Percentiles rank a stretch among this genome's conserved stretches.
Conservation (phyloP, 2,888 invertebrate species). For the Rotaria socialis region DNA sequence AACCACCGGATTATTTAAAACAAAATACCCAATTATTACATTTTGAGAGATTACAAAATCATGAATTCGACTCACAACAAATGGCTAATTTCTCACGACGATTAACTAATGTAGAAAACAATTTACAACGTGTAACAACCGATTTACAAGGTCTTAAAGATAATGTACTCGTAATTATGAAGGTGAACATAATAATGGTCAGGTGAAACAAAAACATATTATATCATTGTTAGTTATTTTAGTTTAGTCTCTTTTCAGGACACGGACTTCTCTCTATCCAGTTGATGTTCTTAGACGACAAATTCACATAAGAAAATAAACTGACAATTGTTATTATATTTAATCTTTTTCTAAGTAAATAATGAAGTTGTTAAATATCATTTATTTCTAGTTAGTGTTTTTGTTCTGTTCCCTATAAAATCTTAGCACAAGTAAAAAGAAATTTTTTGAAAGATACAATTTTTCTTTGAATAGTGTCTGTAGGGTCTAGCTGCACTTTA, state of each 20-base stretch:
- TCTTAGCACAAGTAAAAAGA: slow-evolving; percentile 48
- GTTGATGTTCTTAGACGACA: slow-evolving; percentile 84
- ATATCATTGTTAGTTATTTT: background rate
- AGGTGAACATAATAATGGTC: too few relatives aligned
- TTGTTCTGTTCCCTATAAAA: slow-evolving; percentile 71
- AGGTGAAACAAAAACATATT: too few relatives aligned
- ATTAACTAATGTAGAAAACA: too few relatives aligned
- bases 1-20: too few relatives aligned
- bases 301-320: slow-evolving; percentile 68
- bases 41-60: too few relatives aligned
- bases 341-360: slow-evolving; percentile 65
- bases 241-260: slow-evolving; percentile 68
- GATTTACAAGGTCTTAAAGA: too few relatives aligned
- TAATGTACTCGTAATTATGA: too few relatives aligned
- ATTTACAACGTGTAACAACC: too few relatives aligned
- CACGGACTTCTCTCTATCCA: slow-evolving; percentile 76
- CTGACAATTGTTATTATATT: slow-evolving; percentile 38
- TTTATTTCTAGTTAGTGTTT: slow-evolving; percentile 76
- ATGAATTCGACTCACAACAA: too few relatives aligned
- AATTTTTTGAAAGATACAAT: background rate
- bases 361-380: slow-evolving; percentile 72
- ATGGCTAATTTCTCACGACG: too few relatives aligned
- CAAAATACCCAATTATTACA: too few relatives aligned
- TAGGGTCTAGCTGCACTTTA: background rate
- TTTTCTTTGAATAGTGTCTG: background rate